Base-by-base conservation (phyloP, 2,888 invertebrate genomes). In the Theristus sp. region DNA sequence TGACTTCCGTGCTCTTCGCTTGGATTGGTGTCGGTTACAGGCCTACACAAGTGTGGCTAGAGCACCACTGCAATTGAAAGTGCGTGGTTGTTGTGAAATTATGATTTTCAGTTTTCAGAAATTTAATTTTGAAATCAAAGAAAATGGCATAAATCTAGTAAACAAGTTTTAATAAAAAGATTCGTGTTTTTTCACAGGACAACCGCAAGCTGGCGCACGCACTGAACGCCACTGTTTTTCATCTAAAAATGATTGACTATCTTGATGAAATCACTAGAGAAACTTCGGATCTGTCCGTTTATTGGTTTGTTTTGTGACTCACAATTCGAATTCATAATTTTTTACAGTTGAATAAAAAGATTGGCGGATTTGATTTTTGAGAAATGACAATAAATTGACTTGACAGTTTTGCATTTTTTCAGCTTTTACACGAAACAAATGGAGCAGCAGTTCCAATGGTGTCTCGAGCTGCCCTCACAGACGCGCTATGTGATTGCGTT, bases 21-120 rank as follows among this genome's bases (percentile, higher is more conserved):
- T 96, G 62, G 98, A 99, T 74, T 99, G 98, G 98, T 90, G 90
- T 74, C 82, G 98, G 65, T 79, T 99, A 58, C 96, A 96, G 74
- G 87, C 94, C 0, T 89, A 86, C 72, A 86, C 89, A 71, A 90
- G 90, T 62, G 84, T 88, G 54, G 81, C 82, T 22, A 89, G 88
- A 74, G 84, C 87, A 28, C 84, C 66, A 75, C 86, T 77, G 81
- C 72, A 75, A 54, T 81, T 98, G 56, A 28, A 29, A 49, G n/a
- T n/a, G n/a, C n/a, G n/a, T n/a, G n/a, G n/a, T n/a, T n/a, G n/a
- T n/a, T n/a, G n/a, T n/a, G n/a, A n/a, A n/a, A n/a, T n/a, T n/a
- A n/a, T n/a, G n/a, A n/a, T n/a, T n/a, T n/a, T n/a, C n/a, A n/a
- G n/a, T n/a, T n/a, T n/a, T n/a, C n/a, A n/a, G n/a, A n/a, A n/a